Percentiles rank a stretch among this genome's conserved stretches.
Evolutionary conservation across 2,797 vertebrate genomes (phyloP).

Genomic region (Scomberomorus guttatus): DNA sequence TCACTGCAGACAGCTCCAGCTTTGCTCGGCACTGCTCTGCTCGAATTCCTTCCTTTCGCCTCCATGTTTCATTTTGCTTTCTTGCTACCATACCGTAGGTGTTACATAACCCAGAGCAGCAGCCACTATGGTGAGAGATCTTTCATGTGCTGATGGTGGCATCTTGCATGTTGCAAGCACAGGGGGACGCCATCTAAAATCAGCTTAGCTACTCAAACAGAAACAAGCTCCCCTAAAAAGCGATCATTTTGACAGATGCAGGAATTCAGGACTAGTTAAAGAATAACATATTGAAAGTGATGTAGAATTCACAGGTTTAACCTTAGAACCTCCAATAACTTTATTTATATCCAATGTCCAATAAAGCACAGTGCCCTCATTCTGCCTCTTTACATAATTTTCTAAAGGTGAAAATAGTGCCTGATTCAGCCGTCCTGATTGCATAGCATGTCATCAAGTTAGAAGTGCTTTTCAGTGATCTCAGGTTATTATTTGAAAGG

Average conservation of each 20-base stretch:
- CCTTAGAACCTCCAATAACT: background rate
- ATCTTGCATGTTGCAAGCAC: constrained; percentile 80
- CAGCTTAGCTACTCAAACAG: constrained; percentile 62
- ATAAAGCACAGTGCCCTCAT: constrained; percentile 18
- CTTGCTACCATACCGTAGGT: constrained; percentile 58
- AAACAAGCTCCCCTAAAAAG: constrained; percentile 35
- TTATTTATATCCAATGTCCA: no score
- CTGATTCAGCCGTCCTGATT: constrained; percentile 42
- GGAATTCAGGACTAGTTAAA: constrained; percentile 7
- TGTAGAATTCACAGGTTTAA: constrained; percentile 32
- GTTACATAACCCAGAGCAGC: constrained; percentile 71
- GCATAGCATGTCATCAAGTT: constrained; percentile 49
- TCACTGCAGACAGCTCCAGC: constrained; percentile 85
- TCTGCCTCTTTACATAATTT: constrained; percentile 42
- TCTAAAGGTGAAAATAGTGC: constrained; percentile 45
- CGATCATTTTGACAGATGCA: constrained; percentile 15
- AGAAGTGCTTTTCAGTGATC: constrained; percentile 55
- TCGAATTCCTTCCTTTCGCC: constrained; percentile 80
- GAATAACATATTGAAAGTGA: constrained; percentile 6
- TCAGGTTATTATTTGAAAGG: constrained; percentile 59
- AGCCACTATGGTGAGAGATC: constrained; percentile 68
- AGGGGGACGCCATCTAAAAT: constrained; percentile 69
- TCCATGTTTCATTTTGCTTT: constrained; percentile 84
- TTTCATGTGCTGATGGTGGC: constrained; percentile 67
- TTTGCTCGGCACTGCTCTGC: constrained; percentile 84